These are phyloP conservation scores for Carassius gibelio DNA, from an alignment of 2,113 vertebrate genomes.

Conservation along the genomic window DNA sequence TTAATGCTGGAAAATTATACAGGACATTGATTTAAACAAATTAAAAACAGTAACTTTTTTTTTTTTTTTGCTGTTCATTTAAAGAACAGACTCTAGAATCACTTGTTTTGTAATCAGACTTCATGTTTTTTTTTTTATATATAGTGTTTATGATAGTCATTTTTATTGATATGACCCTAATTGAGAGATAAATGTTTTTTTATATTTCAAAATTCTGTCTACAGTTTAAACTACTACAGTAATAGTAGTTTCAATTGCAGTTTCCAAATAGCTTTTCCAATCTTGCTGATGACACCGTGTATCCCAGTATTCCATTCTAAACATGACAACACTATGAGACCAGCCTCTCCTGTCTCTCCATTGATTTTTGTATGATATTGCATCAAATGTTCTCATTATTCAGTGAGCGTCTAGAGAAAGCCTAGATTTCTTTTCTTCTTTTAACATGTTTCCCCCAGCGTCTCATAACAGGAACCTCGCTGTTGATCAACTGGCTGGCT, in stretches of 20 bases:
- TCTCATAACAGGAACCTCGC: slow-evolving; percentile 49
- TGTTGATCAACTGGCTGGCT: slow-evolving; percentile 59
- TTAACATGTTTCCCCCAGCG: slow-evolving; percentile 33
- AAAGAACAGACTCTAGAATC: not conserved
- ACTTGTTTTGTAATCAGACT: not conserved
- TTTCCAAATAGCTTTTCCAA: not conserved
- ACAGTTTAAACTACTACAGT: not conserved
- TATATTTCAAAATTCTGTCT: not conserved
- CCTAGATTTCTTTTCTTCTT: slow-evolving; percentile 48
- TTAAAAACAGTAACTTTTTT: not conserved
- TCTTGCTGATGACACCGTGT: not conserved
- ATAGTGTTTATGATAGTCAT: not conserved
- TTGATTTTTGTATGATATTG: slow-evolving; percentile 66
- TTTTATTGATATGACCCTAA: not conserved
- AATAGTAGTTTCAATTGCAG: not conserved
- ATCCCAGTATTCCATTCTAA: slow-evolving; percentile 25
- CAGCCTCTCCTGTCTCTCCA: slow-evolving; percentile 40
- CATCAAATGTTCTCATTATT: slow-evolving; percentile 65
- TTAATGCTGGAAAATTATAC: not conserved
- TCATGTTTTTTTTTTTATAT: not conserved
- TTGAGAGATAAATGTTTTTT: not conserved
- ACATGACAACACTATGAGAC: slow-evolving; percentile 33
- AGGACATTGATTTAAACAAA: not conserved
- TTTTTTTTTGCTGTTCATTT: not conserved
- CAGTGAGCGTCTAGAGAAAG: slow-evolving; percentile 48